phyloP scores from a whole-genome alignment of 1,140 invertebrate genomes.

The Gryon sp. region DNA sequence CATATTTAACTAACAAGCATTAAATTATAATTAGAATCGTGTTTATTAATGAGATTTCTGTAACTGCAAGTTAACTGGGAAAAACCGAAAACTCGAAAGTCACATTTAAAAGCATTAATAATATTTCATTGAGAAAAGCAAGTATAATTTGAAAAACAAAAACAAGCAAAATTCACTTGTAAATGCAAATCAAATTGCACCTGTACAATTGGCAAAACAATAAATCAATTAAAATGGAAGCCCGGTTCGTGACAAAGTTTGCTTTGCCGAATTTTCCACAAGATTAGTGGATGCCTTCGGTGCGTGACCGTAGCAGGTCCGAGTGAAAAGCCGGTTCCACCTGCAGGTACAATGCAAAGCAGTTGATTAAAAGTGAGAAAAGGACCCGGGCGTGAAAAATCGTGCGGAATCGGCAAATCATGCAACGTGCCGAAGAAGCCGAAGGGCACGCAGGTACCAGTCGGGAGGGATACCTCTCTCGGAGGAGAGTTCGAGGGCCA shows the following conservation, averaged over 20 bases:
- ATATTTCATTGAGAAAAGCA: too few relatives aligned
- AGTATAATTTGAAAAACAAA: too few relatives aligned
- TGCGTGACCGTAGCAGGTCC: constrained; percentile 6
- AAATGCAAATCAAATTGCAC: constrained; percentile 39
- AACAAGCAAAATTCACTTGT: neutral
- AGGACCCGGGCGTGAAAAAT: constrained; percentile 34
- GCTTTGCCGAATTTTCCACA: constrained; percentile 37
- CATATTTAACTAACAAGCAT: too few relatives aligned
- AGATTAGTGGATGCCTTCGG: constrained; percentile 23
- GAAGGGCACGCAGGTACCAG: constrained; percentile 38
- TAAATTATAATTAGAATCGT: too few relatives aligned
- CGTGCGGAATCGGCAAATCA: constrained; percentile 38
- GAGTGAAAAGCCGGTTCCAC: constrained; percentile 33
- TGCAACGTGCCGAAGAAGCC: constrained; percentile 42
- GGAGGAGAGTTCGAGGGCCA: constrained; percentile 72
- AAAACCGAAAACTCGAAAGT: neutral
- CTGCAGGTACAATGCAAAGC: constrained; percentile 16
- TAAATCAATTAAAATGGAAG: constrained; percentile 55
- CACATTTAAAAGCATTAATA: too few relatives aligned
- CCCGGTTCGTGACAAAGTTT: constrained; percentile 54
- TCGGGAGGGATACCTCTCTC: constrained; percentile 18
- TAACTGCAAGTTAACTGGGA: too few relatives aligned
- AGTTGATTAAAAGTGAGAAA: constrained; percentile 33
- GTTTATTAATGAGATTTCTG: too few relatives aligned
- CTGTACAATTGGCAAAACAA: constrained; percentile 38